Conservation (phyloP, 2,113 vertebrate genomes). For the Silurus glanis region DNA sequence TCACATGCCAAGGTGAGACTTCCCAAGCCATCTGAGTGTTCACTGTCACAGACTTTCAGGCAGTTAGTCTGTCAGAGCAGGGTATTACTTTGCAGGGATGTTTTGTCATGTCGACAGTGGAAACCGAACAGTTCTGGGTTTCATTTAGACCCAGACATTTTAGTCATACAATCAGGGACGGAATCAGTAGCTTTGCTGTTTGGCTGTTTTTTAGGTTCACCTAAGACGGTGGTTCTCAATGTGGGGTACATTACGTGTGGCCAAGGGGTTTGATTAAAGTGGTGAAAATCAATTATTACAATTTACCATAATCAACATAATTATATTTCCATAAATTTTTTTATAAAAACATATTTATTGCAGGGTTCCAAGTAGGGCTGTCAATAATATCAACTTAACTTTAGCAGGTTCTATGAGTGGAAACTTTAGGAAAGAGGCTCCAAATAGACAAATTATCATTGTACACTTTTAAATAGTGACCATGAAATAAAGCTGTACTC, state of each 20-base stretch:
- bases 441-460: not conserved
- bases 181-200: constrained; percentile 5
- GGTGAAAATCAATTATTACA: not conserved
- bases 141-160: not conserved
- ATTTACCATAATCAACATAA: not conserved
- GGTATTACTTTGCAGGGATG: not conserved
- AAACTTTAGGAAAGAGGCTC: not conserved
- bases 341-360: not conserved
- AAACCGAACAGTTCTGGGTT: not conserved
- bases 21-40: constrained; percentile 33
- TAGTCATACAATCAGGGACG: constrained; percentile 2
- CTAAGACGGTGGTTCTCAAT: not conserved
- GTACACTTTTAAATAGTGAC: not conserved
- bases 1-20: constrained; percentile 54
- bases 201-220: not conserved
- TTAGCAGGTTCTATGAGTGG: not conserved
- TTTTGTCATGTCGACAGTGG: not conserved
- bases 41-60: constrained; percentile 6
- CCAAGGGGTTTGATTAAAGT: not conserved
- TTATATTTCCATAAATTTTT: too few relatives aligned
- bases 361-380: not conserved
- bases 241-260: not conserved
- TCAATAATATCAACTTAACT: not conserved
- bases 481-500: not conserved
- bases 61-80: constrained; percentile 23